Percentiles rank a stretch among this genome's conserved stretches.
These are phyloP conservation scores for Pollenia angustigena DNA, from an alignment of 2,888 invertebrate species.

Conservation along the genomic window DNA sequence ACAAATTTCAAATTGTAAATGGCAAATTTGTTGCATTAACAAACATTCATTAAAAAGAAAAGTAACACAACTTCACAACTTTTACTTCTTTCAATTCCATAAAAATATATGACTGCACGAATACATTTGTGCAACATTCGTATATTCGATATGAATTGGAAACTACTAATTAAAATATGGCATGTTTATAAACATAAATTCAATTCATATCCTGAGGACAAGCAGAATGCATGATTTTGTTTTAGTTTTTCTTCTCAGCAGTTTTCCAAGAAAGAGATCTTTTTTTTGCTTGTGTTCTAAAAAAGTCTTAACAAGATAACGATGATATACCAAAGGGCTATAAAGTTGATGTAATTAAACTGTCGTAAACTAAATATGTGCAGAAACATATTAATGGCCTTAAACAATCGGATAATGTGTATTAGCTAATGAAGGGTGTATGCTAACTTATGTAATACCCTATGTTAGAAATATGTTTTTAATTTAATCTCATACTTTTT, in stretches of 20 bases:
- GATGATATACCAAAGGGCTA: slow-evolving; percentile 25
- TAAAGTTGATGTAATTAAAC: slow-evolving; percentile 44
- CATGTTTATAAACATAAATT: slow-evolving; percentile 57
- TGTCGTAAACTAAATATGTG: slow-evolving; percentile 50
- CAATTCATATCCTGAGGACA: slow-evolving; percentile 56
- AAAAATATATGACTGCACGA: too few relatives aligned
- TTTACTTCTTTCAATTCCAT: not conserved
- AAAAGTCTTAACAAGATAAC: slow-evolving; percentile 20
- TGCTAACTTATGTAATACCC: too few relatives aligned
- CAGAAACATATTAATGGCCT: slow-evolving; percentile 34
- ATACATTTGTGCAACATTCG: too few relatives aligned
- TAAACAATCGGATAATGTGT: not conserved
- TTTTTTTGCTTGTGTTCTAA: not conserved
- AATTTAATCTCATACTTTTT: too few relatives aligned
- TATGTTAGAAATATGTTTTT: too few relatives aligned
- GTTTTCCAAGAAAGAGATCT: not conserved
- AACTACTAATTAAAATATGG: slow-evolving; percentile 66
- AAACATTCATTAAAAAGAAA: not conserved
- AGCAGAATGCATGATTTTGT: slow-evolving; percentile 6
- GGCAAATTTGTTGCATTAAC: slow-evolving; percentile 11
- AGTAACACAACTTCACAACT: not conserved
- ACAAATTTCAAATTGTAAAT: slow-evolving; percentile 16
- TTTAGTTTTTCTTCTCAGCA: not conserved
- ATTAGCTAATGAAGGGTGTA: too few relatives aligned
- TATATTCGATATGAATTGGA: not conserved